Evolutionary conservation across 1,140 invertebrate species (phyloP).

Genomic region (Nebria ingens): DNA sequence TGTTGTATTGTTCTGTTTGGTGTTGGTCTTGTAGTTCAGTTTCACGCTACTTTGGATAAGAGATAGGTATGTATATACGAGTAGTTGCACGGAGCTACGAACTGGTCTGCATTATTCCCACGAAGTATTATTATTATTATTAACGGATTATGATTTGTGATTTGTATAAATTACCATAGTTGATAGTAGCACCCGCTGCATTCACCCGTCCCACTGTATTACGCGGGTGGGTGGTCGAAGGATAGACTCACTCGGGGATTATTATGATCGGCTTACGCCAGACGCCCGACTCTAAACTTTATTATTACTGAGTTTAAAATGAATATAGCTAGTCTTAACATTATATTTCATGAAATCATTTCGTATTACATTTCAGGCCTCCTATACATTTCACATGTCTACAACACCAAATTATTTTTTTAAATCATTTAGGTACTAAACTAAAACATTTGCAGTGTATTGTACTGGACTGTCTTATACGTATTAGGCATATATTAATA

Average conservation of each 20-base stretch:
- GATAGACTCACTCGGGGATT: not conserved
- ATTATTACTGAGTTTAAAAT: not conserved
- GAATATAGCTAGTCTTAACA: not conserved
- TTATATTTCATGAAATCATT: too few species aligned
- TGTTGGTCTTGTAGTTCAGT: too few species aligned
- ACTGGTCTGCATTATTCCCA: conserved; percentile 2
- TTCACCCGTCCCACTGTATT: not conserved
- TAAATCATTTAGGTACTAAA: too few species aligned
- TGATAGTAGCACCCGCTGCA: not conserved
- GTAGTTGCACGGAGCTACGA: too few species aligned
- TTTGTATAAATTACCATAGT: conserved; percentile 5
- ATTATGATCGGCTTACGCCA: conserved; percentile 1
- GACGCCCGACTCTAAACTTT: not conserved
- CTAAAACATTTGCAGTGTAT: too few species aligned
- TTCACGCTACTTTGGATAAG: too few species aligned
- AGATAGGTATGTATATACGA: too few species aligned
- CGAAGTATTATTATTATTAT: conserved; percentile 10
- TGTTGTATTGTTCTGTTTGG: not conserved
- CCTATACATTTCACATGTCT: too few species aligned
- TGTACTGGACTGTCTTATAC: too few species aligned
- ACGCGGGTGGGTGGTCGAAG: not conserved
- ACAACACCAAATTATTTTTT: too few species aligned
- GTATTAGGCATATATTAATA: too few species aligned
- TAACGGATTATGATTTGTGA: conserved; percentile 3
- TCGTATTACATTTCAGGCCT: too few species aligned